Percentiles rank a stretch among this genome's conserved stretches.
These are phyloP conservation scores for Tetragnatha versicolor DNA, from an alignment of 1,140 invertebrate species.

Conservation along the genomic window DNA sequence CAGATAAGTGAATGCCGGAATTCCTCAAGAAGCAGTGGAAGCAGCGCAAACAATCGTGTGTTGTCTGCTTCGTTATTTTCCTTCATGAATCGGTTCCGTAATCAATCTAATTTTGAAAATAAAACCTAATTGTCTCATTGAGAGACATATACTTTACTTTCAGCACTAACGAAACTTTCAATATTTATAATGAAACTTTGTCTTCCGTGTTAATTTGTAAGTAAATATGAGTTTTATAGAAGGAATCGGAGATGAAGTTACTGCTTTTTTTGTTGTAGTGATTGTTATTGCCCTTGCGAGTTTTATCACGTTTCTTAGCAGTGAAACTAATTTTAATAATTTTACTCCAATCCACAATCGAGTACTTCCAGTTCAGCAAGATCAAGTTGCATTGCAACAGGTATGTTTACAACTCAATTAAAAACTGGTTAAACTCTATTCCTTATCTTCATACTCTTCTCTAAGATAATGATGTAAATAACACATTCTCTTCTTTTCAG, in stretches of 20 bases:
- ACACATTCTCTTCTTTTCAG: too few relatives aligned
- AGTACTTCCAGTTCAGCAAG: neutral
- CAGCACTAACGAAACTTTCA: neutral
- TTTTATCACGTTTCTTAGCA: constrained; percentile 58
- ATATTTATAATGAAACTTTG: neutral
- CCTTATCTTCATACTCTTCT: too few relatives aligned
- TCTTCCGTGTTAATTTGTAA: constrained; percentile 2
- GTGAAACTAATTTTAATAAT: neutral
- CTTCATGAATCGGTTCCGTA: neutral
- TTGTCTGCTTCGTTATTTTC: neutral
- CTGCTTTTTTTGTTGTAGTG: constrained; percentile 71
- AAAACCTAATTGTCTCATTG: neutral
- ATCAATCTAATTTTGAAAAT: neutral
- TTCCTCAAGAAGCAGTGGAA: too few relatives aligned
- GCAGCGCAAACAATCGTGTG: neutral
- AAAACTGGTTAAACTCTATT: too few relatives aligned
- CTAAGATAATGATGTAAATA: too few relatives aligned
- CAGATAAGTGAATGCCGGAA: too few relatives aligned
- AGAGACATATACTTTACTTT: neutral
- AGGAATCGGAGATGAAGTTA: constrained; percentile 83
- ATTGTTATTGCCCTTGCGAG: constrained; percentile 68
- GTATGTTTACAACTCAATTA: too few relatives aligned
- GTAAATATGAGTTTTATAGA: constrained; percentile 68
- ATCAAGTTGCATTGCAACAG: neutral
- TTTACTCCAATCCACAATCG: constrained; percentile 1